Evolutionary conservation across 1,140 invertebrate species (phyloP).

Genomic region (Alviniconcha marisindica): DNA sequence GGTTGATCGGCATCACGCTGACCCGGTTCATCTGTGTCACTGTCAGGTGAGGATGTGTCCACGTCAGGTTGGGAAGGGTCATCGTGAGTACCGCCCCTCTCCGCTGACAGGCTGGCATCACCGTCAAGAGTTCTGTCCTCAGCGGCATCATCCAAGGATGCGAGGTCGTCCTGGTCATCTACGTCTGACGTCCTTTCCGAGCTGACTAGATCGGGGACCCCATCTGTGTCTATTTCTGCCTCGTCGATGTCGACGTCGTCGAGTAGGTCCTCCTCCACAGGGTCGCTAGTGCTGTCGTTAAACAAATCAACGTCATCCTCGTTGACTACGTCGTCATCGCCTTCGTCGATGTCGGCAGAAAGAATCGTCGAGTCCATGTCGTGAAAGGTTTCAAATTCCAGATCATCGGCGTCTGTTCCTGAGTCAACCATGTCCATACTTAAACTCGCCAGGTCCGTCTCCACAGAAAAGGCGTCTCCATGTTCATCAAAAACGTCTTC

Average conservation of each 20-base stretch:
- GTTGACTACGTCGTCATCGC: neutral
- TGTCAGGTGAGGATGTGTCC: neutral
- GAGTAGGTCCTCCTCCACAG: no score
- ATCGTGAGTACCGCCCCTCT: neutral
- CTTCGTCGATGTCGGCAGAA: constrained; percentile 4
- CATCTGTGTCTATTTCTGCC: no score
- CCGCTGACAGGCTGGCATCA: neutral
- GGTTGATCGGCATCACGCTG: neutral
- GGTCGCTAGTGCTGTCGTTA: no score
- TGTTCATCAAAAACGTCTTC: neutral
- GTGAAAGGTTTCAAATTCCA: neutral
- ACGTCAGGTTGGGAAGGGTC: neutral
- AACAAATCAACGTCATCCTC: neutral
- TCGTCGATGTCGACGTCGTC: no score
- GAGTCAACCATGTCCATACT: neutral
- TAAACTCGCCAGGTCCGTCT: neutral
- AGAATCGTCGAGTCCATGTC: neutral
- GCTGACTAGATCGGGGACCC: no score
- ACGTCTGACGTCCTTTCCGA: no score
- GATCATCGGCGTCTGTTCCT: neutral
- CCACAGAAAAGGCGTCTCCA: neutral
- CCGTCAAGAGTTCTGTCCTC: no score
- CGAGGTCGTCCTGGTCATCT: no score
- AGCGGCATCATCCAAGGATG: no score
- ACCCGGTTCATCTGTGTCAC: neutral